Conservation (phyloP, 2,888 invertebrate genomes). For the Euclidia mi region DNA sequence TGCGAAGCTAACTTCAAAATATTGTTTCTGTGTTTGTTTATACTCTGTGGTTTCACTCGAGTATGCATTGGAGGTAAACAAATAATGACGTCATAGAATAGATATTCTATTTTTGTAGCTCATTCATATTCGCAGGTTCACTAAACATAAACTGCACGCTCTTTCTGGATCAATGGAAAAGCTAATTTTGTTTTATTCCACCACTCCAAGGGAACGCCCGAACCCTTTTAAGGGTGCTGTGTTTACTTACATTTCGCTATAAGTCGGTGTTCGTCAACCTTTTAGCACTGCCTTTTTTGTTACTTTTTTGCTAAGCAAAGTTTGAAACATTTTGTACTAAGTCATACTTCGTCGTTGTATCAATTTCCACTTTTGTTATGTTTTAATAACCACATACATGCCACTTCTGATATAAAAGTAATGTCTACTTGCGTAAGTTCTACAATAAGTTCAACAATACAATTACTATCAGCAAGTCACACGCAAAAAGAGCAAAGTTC, state of each 20-base stretch:
- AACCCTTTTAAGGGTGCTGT: constrained; percentile 80
- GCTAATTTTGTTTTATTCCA: constrained; percentile 85
- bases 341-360: too few relatives aligned
- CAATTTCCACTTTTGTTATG: too few relatives aligned
- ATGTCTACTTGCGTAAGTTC: too few relatives aligned
- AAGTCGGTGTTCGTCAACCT: constrained; percentile 49
- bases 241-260: constrained; percentile 74
- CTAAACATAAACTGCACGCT: constrained; percentile 75
- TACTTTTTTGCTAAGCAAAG: background rate
- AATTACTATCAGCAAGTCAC: too few relatives aligned
- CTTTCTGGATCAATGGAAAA: constrained; percentile 76
- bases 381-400: too few relatives aligned
- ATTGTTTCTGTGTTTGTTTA: too few relatives aligned
- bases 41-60: too few relatives aligned
- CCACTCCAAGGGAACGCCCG: constrained; percentile 75
- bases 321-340: too few relatives aligned
- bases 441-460: too few relatives aligned
- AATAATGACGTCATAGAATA: constrained; percentile 22
- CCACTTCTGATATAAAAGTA: too few relatives aligned
- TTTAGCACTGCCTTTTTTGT: constrained; percentile 12
- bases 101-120: constrained; percentile 39
- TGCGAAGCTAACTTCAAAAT: too few relatives aligned
- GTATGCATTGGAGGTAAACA: constrained; percentile 12
- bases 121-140: constrained; percentile 70
- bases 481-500: too few relatives aligned